Conservation (phyloP, 2,888 invertebrate species). For the Griposia aprilina region DNA sequence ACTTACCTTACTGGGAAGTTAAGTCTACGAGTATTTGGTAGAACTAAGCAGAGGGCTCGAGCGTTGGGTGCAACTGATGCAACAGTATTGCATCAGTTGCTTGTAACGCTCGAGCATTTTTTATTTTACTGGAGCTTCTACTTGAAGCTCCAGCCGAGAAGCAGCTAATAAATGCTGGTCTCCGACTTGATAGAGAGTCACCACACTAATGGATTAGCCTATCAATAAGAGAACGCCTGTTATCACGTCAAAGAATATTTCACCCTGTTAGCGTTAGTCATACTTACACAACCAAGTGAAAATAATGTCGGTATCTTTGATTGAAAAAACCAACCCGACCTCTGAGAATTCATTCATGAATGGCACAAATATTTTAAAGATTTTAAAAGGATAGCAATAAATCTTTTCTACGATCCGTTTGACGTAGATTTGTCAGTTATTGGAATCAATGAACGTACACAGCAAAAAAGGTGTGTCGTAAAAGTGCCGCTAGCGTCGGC, state of each 20-base stretch:
- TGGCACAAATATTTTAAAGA: conserved; percentile 28
- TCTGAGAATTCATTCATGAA: conserved; percentile 44
- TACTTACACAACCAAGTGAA: conserved; percentile 3
- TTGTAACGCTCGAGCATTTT: too few relatives aligned
- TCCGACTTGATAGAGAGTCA: not conserved
- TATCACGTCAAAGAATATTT: not conserved
- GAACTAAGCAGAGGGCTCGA: not conserved
- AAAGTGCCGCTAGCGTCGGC: conserved; percentile 49
- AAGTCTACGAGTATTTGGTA: not conserved
- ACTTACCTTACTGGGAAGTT: not conserved
- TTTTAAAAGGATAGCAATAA: conserved; percentile 17
- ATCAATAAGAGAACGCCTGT: not conserved
- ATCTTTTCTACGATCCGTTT: conserved; percentile 19
- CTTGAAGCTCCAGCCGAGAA: not conserved
- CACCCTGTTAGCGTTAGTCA: conserved; percentile 15
- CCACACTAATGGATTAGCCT: not conserved
- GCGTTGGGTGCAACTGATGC: too few relatives aligned
- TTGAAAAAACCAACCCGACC: conserved; percentile 11
- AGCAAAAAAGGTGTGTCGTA: conserved; percentile 34
- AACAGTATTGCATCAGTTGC: too few relatives aligned
- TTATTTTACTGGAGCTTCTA: too few relatives aligned
- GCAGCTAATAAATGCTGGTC: not conserved
- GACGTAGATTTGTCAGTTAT: conserved; percentile 42
- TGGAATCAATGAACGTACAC: conserved; percentile 40
- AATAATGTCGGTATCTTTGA: conserved; percentile 22